Conservation (phyloP, 1,140 invertebrate species). For the Drosophila busckii region DNA sequence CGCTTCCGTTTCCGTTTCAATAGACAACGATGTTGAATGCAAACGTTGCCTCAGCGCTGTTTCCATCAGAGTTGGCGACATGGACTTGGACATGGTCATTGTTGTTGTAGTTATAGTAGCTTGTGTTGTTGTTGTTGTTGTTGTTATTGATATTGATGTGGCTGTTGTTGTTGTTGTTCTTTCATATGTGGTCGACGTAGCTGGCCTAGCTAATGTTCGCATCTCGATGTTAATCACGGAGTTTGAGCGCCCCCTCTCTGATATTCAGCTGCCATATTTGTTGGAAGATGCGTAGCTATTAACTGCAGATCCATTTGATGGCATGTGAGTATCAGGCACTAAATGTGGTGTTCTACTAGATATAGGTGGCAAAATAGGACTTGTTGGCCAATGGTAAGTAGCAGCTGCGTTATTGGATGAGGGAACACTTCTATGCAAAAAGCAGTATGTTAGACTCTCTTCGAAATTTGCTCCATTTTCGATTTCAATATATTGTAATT, state of each 20-base stretch:
- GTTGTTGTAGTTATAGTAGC: conserved; percentile 37
- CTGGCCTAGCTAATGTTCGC: conserved; percentile 51
- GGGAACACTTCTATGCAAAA: conserved; percentile 82
- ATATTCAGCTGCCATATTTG: conserved; percentile 79
- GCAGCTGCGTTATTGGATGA: conserved; percentile 80
- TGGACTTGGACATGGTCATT: conserved; percentile 31
- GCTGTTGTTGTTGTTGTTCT: background rate
- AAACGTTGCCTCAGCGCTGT: conserved; percentile 49
- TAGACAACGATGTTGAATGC: conserved; percentile 27
- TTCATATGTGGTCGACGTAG: conserved; percentile 4
- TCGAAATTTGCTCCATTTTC: conserved; percentile 25
- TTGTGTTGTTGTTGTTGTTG: conserved; percentile 7
- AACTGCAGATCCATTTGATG: conserved; percentile 79
- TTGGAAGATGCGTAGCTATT: conserved; percentile 79
- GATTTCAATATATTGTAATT: background rate
- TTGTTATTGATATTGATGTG: conserved; percentile 2
- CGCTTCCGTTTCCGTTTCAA: background rate
- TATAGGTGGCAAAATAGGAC: conserved; percentile 85
- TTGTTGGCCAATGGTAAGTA: conserved; percentile 87
- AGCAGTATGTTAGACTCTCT: conserved; percentile 77
- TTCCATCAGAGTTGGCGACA: conserved; percentile 41
- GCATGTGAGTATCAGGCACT: conserved; percentile 84
- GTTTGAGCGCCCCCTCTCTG: conserved; percentile 75
- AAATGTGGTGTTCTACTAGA: conserved; percentile 86
- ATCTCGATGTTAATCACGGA: conserved; percentile 76